Evolutionary conservation across 64 coral and sea anemone genomes (phyloP).

Genomic region (Montipora foliosa): DNA sequence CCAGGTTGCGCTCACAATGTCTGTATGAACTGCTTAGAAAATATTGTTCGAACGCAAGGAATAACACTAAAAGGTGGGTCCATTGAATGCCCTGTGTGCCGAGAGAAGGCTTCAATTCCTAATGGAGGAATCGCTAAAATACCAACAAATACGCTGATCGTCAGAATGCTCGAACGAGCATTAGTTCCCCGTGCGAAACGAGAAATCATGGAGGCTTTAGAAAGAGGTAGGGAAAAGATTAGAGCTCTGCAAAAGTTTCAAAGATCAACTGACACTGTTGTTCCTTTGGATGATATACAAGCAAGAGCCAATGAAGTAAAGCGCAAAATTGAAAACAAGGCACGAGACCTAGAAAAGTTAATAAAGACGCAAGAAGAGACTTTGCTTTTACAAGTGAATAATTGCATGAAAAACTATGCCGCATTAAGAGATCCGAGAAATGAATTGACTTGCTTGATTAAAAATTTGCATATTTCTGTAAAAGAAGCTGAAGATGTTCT

Average conservation of each 20-base stretch:
- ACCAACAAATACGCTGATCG: conserved; percentile 74
- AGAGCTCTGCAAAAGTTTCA: conserved; percentile 11
- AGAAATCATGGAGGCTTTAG: conserved; percentile 61
- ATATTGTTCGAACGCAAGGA: conserved; percentile 16
- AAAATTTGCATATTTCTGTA: conserved; percentile 23
- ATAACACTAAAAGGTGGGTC: neutral
- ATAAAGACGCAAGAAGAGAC: conserved; percentile 55
- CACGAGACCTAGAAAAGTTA: neutral
- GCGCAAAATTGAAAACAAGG: neutral
- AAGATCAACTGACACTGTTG: neutral
- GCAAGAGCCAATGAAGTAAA: conserved; percentile 1
- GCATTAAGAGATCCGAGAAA: neutral
- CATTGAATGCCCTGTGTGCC: conserved; percentile 73
- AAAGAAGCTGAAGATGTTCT: conserved; percentile 60
- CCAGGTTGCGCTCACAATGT: conserved; percentile 80
- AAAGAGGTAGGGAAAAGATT: conserved; percentile 61
- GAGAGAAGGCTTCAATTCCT: conserved; percentile 45
- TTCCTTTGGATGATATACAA: neutral
- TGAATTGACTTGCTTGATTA: conserved; percentile 48
- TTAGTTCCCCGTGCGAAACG: conserved; percentile 59
- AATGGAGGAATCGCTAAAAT: conserved; percentile 62
- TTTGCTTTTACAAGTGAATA: conserved; percentile 35
- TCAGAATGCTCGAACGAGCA: conserved; percentile 72
- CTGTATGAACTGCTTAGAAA: conserved; percentile 72
- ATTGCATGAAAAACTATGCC: conserved; percentile 52